Percentiles rank a stretch among this genome's conserved stretches.
Evolutionary conservation across 2,888 invertebrate genomes (phyloP).

Genomic region (Morpho deidamia): DNA sequence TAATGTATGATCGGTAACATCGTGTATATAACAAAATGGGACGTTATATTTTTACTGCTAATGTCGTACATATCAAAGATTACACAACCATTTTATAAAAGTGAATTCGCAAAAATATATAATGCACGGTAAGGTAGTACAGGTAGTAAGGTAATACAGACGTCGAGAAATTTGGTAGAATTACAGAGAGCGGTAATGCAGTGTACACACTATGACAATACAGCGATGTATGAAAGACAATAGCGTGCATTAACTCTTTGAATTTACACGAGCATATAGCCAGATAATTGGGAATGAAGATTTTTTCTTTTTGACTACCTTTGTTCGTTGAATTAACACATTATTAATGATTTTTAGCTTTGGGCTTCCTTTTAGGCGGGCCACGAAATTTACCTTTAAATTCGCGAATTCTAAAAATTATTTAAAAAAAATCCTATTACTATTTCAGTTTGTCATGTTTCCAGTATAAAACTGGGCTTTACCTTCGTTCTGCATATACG

Average conservation of each 20-base stretch:
- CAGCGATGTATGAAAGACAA: constrained; percentile 65
- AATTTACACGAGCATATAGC: constrained; percentile 71
- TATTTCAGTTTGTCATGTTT: no score
- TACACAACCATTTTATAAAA: no score
- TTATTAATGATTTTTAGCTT: constrained; percentile 13
- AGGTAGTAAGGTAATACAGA: not conserved
- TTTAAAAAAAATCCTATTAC: not conserved
- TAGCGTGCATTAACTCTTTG: constrained; percentile 66
- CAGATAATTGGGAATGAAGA: constrained; percentile 61
- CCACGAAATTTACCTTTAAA: not conserved
- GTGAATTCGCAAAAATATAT: no score
- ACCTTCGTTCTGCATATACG: no score
- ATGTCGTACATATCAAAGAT: no score
- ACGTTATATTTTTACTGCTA: no score
- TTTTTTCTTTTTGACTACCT: constrained; percentile 48
- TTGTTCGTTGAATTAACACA: constrained; percentile 15
- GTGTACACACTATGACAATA: constrained; percentile 68
- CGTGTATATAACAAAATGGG: no score
- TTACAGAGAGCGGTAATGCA: constrained; percentile 52
- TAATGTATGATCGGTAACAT: no score
- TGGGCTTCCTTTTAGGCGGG: constrained; percentile 1
- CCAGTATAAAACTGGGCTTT: no score
- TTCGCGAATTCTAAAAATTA: not conserved
- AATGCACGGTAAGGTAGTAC: not conserved
- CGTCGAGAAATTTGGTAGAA: constrained; percentile 17